phyloP scores from a whole-genome alignment of 2,888 invertebrate genomes.

The Odiellus spinosus region DNA sequence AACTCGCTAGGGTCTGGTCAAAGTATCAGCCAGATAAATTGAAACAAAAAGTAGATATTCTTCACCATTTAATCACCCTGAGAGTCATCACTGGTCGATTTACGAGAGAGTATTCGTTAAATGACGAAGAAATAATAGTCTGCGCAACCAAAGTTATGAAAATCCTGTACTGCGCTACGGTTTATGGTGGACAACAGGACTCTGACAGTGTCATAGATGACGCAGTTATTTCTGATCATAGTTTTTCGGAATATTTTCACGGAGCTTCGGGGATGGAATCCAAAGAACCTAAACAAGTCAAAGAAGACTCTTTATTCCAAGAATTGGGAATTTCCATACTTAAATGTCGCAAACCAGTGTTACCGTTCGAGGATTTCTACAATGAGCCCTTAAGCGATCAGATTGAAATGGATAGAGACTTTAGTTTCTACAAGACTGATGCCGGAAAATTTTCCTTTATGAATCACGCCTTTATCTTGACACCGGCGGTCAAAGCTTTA shows the following conservation, averaged over 20 bases:
- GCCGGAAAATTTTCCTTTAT: slow-evolving; percentile 63
- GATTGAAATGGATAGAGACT: slow-evolving; percentile 86
- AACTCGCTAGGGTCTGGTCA: slow-evolving; percentile 64
- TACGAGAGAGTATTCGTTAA: slow-evolving; percentile 52
- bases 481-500: slow-evolving; percentile 76
- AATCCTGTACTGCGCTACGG: slow-evolving; percentile 49
- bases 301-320: slow-evolving; percentile 44
- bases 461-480: slow-evolving; percentile 74
- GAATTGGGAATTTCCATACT: slow-evolving; percentile 58
- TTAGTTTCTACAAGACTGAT: slow-evolving; percentile 57
- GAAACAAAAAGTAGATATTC: slow-evolving; percentile 41
- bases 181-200: slow-evolving; percentile 50
- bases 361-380: slow-evolving; percentile 80
- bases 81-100: slow-evolving; percentile 62
- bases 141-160: slow-evolving; percentile 77
- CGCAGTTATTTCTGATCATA: slow-evolving; percentile 31
- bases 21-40: slow-evolving; percentile 39
- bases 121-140: slow-evolving; percentile 68
- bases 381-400: slow-evolving; percentile 83
- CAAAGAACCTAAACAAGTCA: slow-evolving; percentile 25
- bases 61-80: slow-evolving; percentile 75
- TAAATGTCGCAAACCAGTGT: slow-evolving; percentile 64
- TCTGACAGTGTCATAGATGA: slow-evolving; percentile 21
- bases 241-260: slow-evolving; percentile 23
- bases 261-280: slow-evolving; percentile 27